These are phyloP conservation scores for Coregonus ussuriensis DNA, from an alignment of 2,797 vertebrate species.

Conservation along the genomic window DNA sequence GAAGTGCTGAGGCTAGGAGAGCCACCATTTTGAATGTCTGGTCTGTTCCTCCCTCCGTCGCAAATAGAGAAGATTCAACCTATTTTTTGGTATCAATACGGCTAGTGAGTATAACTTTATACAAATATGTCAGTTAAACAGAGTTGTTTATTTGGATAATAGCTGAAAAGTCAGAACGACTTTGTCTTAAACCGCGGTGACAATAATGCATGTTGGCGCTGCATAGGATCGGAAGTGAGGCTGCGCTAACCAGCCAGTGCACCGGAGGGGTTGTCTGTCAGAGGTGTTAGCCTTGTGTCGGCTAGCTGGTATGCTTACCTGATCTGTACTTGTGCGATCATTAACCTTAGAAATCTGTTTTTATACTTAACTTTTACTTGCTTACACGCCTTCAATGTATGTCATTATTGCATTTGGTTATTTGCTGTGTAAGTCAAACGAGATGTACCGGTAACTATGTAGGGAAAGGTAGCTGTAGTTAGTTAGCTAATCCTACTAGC, in stretches of 20 bases:
- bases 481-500: slow-evolving; percentile 8
- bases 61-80: slow-evolving; percentile 84
- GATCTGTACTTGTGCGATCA: background rate
- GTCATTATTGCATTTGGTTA: background rate
- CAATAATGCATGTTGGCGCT: slow-evolving; percentile 53
- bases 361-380: background rate
- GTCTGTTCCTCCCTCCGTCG: slow-evolving; percentile 85
- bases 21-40: slow-evolving; percentile 99
- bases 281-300: slow-evolving; percentile 31
- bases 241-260: slow-evolving; percentile 1
- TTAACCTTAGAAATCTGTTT: background rate
- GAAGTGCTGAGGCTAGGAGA: slow-evolving; percentile 88
- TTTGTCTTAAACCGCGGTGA: slow-evolving; percentile 49
- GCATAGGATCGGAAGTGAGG: slow-evolving; percentile 65
- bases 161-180: background rate
- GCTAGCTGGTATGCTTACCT: slow-evolving; percentile 41
- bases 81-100: slow-evolving; percentile 80
- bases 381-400: background rate
- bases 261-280: too few species aligned
- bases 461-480: background rate
- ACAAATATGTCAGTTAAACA: slow-evolving; percentile 7
- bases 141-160: background rate
- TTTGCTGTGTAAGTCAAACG: background rate
- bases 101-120: slow-evolving; percentile 81
- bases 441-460: background rate